Evolutionary conservation across 2,797 vertebrate genomes (phyloP), one percentile per base, ranked within the genome.

Genomic region (Pangasius krempfi): DNA sequence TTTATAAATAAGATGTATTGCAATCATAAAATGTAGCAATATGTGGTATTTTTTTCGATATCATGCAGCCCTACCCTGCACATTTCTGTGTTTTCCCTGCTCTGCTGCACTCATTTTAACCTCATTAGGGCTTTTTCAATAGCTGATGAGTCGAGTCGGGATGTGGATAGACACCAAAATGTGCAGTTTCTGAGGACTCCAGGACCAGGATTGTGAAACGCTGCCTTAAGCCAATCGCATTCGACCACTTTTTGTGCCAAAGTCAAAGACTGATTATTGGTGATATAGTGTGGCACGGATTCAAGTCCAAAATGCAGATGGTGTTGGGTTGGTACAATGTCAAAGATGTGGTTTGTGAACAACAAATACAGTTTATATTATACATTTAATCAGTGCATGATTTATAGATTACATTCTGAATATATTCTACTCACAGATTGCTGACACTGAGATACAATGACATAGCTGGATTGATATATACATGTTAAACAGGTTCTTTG

Each of bases 181-280:
- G 44, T 84, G 62, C 82, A 47, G 82, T 68, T 68, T 30, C 44
- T 0, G 5, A 84, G 18, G 14, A 86, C 85, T 76, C 70, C 85
- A 86, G 85, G 70, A 86, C 52, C 70, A 76, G 85, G 54, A 22
- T 60, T 76, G 50, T 66, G 76, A 82, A 91, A 89, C 81, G 80
- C 85, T 90, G 89, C 73, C 89, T 44, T 87, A 90, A 85, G 86
- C 66, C 79, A 84, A 87, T 87, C 85, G 60, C 72, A 84, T 89
- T 86, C 76, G 93, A 92, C 91, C 93, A 92, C 93, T 66, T 88
- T 75, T 88, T 94, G 95, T 94, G 94, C 94, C 91, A 95, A 96
- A 95, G 96, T 95, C 94, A 95, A 94, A 93, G 90, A 90, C 92
- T 92, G 92, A 92, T 93, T 93, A 89, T 92, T 92, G 84, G 82